Evolutionary conservation across 2,797 vertebrate species (phyloP).

Genomic region (Crocodylus rhombifer): DNA sequence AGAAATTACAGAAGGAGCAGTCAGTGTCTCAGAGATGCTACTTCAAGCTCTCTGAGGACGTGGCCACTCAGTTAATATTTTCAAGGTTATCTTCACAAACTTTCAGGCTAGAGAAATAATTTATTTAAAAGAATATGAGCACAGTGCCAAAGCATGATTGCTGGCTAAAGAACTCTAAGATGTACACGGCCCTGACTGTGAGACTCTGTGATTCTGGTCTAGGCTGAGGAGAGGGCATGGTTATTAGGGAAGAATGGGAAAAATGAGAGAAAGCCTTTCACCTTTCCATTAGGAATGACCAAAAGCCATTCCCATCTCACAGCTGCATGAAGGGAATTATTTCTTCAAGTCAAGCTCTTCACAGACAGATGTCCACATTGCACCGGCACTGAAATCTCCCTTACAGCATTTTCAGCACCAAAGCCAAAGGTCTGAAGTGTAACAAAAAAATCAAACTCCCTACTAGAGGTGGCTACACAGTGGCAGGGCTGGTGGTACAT

Average conservation of each 20-base stretch:
- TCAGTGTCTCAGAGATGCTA: neutral
- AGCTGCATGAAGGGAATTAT: conserved; percentile 58
- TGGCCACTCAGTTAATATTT: neutral
- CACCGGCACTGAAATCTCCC: conserved; percentile 11
- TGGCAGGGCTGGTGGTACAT: neutral
- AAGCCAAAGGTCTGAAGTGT: neutral
- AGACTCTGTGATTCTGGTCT: neutral
- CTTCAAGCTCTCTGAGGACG: neutral
- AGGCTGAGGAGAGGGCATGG: neutral
- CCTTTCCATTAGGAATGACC: neutral
- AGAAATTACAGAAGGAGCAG: neutral
- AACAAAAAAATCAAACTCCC: neutral
- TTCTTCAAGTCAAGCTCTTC: conserved; percentile 26
- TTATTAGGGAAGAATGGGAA: neutral
- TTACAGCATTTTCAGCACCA: conserved; percentile 4
- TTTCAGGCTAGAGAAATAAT: neutral
- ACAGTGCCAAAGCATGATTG: neutral
- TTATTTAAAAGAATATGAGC: neutral
- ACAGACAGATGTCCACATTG: conserved; percentile 46
- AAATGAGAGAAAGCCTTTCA: neutral
- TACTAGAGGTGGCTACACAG: neutral
- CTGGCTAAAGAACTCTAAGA: neutral
- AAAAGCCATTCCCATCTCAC: conserved; percentile 4
- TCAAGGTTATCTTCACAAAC: neutral
- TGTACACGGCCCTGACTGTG: neutral